Conservation (phyloP, 2,797 vertebrate species). For the Philypnodon macrostomus region DNA sequence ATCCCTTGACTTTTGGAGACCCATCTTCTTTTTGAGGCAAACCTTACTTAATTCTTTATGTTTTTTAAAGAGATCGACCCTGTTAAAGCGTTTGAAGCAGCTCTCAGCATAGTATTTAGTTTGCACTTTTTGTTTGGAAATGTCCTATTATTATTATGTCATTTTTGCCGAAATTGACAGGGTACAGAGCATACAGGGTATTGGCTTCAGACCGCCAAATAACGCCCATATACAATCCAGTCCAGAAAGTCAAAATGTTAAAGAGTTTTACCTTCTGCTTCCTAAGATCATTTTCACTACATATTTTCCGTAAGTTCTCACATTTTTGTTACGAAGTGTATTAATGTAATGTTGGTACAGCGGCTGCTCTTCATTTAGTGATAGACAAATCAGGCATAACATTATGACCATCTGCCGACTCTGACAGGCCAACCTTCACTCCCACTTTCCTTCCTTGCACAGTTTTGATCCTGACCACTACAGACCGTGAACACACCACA, state of each 20-base stretch:
- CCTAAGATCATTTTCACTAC: not conserved
- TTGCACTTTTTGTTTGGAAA: conserved; percentile 10
- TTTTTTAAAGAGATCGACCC: too few species aligned
- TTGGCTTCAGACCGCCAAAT: not conserved
- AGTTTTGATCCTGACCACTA: too few species aligned
- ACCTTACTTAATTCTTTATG: too few species aligned
- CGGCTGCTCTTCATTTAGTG: conserved; percentile 2
- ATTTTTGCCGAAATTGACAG: conserved; percentile 2
- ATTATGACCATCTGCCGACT: too few species aligned
- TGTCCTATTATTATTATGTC: not conserved
- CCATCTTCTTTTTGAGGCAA: too few species aligned
- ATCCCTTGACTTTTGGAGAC: not conserved
- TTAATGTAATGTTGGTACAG: conserved; percentile 4
- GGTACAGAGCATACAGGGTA: conserved; percentile 12
- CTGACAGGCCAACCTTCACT: too few species aligned
- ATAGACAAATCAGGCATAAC: too few species aligned
- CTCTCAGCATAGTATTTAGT: conserved; percentile 1
- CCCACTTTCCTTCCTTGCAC: too few species aligned
- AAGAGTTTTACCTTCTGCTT: too few species aligned
- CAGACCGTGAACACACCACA: too few species aligned
- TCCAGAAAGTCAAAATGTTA: not conserved
- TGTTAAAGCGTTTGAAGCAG: conserved; percentile 4
- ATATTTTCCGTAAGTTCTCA: not conserved
- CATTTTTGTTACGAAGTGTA: not conserved
- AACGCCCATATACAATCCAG: conserved; percentile 1